A percentile compares a stretch with the other conserved stretches of the same genome.
Evolutionary conservation across 2,888 invertebrate genomes (phyloP).

Genomic region (Phengaris alcon): DNA sequence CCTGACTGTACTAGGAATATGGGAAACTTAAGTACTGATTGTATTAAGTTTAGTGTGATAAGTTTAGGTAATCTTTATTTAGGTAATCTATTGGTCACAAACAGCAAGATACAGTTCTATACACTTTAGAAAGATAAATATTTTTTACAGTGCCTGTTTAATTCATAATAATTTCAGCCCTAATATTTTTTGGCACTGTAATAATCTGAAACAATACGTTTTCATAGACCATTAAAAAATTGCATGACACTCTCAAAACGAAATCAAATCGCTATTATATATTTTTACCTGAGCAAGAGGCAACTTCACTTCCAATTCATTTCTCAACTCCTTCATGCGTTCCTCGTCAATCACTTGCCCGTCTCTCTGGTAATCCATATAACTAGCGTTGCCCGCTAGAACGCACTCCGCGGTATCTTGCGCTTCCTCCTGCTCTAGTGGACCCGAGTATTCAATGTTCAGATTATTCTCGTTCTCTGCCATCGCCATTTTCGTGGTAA

Average conservation of each 20-base stretch:
- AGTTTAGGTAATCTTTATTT: too few relatives aligned
- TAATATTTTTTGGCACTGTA: too few relatives aligned
- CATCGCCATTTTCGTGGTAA: slow-evolving; percentile 72
- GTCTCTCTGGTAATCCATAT: slow-evolving; percentile 74
- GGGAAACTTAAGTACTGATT: too few relatives aligned
- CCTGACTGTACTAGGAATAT: too few relatives aligned
- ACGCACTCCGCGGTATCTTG: slow-evolving; percentile 57
- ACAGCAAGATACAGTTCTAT: too few relatives aligned
- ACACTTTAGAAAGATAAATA: too few relatives aligned
- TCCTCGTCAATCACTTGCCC: slow-evolving; percentile 83
- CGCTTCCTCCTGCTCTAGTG: slow-evolving; percentile 59
- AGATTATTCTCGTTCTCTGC: slow-evolving; percentile 76
- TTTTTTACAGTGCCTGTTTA: too few relatives aligned
- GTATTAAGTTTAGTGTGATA: too few relatives aligned
- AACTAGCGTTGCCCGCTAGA: slow-evolving; percentile 74
- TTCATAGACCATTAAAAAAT: not conserved
- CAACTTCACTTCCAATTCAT: slow-evolving; percentile 84
- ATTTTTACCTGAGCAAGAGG: slow-evolving; percentile 82
- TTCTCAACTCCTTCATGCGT: slow-evolving; percentile 84
- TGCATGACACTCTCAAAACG: not conserved
- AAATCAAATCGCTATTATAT: not conserved
- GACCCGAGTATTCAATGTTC: slow-evolving; percentile 73
- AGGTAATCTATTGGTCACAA: too few relatives aligned
- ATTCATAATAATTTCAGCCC: too few relatives aligned
- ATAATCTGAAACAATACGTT: too few relatives aligned